These are phyloP conservation scores for Didymodactylos carnosus DNA, from an alignment of 2,888 invertebrate species.

Conservation along the genomic window DNA sequence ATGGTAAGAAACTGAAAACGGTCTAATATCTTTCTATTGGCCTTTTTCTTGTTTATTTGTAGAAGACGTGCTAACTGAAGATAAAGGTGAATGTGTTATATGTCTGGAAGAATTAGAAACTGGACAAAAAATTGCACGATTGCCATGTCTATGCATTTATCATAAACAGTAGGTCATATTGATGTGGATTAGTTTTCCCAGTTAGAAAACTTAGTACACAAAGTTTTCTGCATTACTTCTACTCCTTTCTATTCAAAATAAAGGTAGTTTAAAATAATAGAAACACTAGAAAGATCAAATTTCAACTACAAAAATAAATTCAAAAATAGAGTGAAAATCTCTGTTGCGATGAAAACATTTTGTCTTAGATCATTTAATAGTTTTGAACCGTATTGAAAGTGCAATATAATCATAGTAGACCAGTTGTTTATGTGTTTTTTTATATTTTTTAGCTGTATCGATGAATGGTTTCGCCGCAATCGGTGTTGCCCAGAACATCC, in stretches of 20 bases:
- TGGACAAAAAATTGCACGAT: conserved; percentile 87
- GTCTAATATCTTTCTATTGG: background rate
- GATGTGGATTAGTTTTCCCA: background rate
- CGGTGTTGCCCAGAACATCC: conserved; percentile 97
- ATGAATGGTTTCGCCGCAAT: conserved; percentile 97
- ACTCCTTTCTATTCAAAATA: too few relatives aligned
- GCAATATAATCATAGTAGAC: background rate
- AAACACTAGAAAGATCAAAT: too few relatives aligned
- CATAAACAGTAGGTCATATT: conserved; percentile 61
- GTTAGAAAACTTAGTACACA: too few relatives aligned
- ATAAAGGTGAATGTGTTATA: conserved; percentile 81
- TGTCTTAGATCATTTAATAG: too few relatives aligned
- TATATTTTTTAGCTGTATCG: conserved; percentile 66
- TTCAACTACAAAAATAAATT: too few relatives aligned
- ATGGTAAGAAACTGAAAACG: conserved; percentile 50
- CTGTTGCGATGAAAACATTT: too few relatives aligned
- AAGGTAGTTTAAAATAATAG: too few relatives aligned
- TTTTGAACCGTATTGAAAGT: too few relatives aligned
- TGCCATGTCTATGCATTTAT: conserved; percentile 97
- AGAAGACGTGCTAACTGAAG: conserved; percentile 82
- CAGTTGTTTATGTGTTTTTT: background rate
- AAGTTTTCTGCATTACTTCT: too few relatives aligned
- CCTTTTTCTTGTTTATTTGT: background rate
- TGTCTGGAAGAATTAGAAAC: conserved; percentile 86
- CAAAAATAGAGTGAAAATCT: too few relatives aligned